Percentiles rank a stretch among this genome's conserved stretches.
Conservation (phyloP, 1,140 invertebrate genomes). For the Hormaphis cornu region DNA sequence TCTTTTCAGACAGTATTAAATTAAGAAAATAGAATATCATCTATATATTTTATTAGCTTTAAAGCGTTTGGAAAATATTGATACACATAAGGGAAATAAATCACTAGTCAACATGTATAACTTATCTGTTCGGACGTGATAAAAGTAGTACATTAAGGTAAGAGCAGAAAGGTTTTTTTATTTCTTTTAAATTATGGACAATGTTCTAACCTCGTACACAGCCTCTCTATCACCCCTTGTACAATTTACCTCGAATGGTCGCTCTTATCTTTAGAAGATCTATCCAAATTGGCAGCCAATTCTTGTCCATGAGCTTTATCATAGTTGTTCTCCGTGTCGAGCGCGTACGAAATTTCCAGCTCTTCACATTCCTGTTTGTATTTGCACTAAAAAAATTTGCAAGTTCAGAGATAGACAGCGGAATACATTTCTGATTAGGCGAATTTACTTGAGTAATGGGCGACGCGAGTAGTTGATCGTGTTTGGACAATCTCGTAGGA, state of each 20-base stretch:
- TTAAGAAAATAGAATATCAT: too few species aligned
- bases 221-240: too few species aligned
- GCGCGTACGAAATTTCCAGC: background rate
- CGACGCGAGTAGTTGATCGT: background rate
- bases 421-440: background rate
- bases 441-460: background rate
- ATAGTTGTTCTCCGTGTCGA: slow-evolving; percentile 9
- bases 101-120: too few species aligned
- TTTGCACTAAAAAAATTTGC: slow-evolving; percentile 1
- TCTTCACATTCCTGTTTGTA: slow-evolving; percentile 17
- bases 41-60: too few species aligned
- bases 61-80: too few species aligned
- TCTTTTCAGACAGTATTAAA: too few species aligned
- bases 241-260: background rate
- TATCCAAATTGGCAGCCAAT: background rate
- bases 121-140: too few species aligned
- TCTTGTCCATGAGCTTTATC: slow-evolving; percentile 18
- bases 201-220: too few species aligned
- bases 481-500: slow-evolving; percentile 5
- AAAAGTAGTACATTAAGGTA: too few species aligned
- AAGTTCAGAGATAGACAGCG: background rate
- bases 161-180: too few species aligned
- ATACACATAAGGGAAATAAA: too few species aligned
- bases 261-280: background rate
- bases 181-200: too few species aligned